Evolutionary conservation across 2,888 invertebrate species (phyloP), one percentile per base, ranked within the genome.

Genomic region (Apodemia zela): DNA sequence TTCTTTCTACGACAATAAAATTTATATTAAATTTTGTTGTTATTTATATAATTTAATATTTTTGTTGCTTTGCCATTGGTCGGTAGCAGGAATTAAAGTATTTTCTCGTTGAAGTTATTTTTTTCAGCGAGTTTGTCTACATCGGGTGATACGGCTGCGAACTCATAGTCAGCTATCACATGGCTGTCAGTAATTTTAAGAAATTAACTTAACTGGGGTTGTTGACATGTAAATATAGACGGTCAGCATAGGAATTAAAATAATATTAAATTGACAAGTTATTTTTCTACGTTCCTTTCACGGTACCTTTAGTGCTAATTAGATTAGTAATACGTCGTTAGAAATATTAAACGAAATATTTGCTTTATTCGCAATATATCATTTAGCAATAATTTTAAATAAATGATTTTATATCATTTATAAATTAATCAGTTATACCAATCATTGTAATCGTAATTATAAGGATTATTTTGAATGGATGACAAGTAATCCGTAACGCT

Each of bases 111-210:
- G 11, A 60, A 54, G n/a, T 54, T n/a, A 25, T 62, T 65, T 68
- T 67, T 67, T 68, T 66, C 73, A 80, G 72, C 84, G 80, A 72
- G 76, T 89, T 90, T 90, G 77, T 90, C 88, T 85, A 78, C 87
- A 82, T 83, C 85, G 87, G 72, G 86, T 84, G 72, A 75, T 76
- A 80, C 84, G 78, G 84, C 84, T 84, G 78, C 64, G 75, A 80
- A 79, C 91, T 87, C 91, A 91, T 87, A 87, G 91, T 91, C 89
- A 91, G 91, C 91, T 91, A 90, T 91, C 91, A 91, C 83, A 91
- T 91, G 91, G 91, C 91, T 91, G 91, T 91, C 91, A 91, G 82
- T 91, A 91, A 87, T 87, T 87, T 82, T 91, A 91, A 91, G 91
- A 70, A 87, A 82, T 82, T 85, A 54, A 87, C 81, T 79, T 81